Conservation (phyloP, 2,113 vertebrate genomes). For the Isurus oxyrinchus region DNA sequence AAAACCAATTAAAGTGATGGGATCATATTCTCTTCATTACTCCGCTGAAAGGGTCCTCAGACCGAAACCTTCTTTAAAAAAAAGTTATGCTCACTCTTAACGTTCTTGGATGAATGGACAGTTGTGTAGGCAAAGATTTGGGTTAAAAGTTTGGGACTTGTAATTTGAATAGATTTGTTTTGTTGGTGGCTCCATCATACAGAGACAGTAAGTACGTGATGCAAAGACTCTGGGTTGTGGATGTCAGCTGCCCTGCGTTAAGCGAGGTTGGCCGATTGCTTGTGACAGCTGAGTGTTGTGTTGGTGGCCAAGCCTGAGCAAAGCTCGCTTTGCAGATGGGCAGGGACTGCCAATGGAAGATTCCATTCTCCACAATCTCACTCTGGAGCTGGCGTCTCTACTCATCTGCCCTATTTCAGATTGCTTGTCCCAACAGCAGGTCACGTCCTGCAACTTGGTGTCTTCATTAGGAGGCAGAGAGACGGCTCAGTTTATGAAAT, state of each 20-base stretch:
- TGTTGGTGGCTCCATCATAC: not conserved
- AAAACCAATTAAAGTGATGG: slow-evolving; percentile 64
- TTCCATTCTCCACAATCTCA: slow-evolving; percentile 30
- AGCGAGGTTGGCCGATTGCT: slow-evolving; percentile 16
- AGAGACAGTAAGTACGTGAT: not conserved
- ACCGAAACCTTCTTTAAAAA: not conserved
- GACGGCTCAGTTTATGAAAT: slow-evolving; percentile 16
- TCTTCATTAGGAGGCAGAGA: slow-evolving; percentile 21
- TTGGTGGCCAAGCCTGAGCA: slow-evolving; percentile 33
- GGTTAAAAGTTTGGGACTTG: slow-evolving; percentile 24
- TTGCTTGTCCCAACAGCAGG: slow-evolving; percentile 16
- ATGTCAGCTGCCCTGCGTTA: slow-evolving; percentile 26
- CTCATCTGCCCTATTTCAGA: slow-evolving; percentile 23
- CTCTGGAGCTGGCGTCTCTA: not conserved
- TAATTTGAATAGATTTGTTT: slow-evolving; percentile 5
- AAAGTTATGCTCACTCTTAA: not conserved
- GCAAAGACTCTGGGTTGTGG: not conserved
- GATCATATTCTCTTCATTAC: slow-evolving; percentile 15
- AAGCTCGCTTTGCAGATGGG: slow-evolving; percentile 38
- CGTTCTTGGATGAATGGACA: not conserved
- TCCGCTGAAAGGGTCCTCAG: not conserved
- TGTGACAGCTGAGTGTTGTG: slow-evolving; percentile 39
- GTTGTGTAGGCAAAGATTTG: slow-evolving; percentile 8
- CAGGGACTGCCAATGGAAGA: slow-evolving; percentile 25
- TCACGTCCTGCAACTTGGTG: not conserved